Base-by-base conservation (phyloP, 2,797 vertebrate species). In the Alca torda region DNA sequence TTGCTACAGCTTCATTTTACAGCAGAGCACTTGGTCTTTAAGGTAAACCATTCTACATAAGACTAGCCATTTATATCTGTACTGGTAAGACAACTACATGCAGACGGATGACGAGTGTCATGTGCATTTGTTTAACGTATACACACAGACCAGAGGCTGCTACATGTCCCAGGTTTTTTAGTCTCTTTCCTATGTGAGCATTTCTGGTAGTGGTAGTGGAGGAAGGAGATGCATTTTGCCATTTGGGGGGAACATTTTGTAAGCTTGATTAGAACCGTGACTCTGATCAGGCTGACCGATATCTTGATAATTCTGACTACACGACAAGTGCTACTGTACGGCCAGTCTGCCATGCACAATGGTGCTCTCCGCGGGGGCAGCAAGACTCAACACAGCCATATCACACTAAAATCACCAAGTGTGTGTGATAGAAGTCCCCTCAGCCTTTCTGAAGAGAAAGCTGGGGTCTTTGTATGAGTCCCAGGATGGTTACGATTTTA, bases 241-340 rank as follows among this genome's bases (percentile, higher is more conserved):
- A 20, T 59, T 31, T 54, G 3, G 13, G 7, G 5, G 12, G 4
- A 25, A 3, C 4, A 39, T 9, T 86, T 28, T 59, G 35, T 23
- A 45, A 60, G 4, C 51, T 51, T 60, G 9, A 37, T 61, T 39
- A 15, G 39, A 57, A 5, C 16, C 16, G 8, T 45, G 39, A 13
- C 4, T 81, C 28, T 46, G 59, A 37, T 24, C 11, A 76, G 35
- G 13, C 17, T 76, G 35, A 41, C 4, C 15, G 21, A 9, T 33
- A 23, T 10, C 39, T 65, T 45, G 6, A 2, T 50, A 11, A n/a
- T 30, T 61, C 31, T 75, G 39, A 23, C 10, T 48, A 13, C 35
- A 19, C 0, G 3, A 33, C 4, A 28, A 35, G 16, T 21, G 30
- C 15, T n/a, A 5, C 17, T 21, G 11, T 28, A 9, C 0, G 0